Evolutionary conservation across 2,113 vertebrate genomes (phyloP).

Genomic region (Notechis scutatus): DNA sequence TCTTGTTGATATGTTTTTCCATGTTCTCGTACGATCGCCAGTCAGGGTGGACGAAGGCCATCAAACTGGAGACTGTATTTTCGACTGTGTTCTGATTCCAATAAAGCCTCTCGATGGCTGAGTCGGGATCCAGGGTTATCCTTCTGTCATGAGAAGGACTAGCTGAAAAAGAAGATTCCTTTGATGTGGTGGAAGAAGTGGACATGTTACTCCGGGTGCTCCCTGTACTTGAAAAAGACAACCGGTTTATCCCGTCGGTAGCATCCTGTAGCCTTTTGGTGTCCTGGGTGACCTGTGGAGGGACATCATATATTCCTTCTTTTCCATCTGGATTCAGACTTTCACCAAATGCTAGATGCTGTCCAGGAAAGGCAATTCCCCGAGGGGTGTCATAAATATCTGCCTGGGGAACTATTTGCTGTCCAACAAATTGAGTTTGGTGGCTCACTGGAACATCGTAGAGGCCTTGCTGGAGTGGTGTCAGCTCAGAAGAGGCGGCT

Average conservation of each 20-base stretch:
- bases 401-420: slow-evolving; percentile 60
- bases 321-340: slow-evolving; percentile 55
- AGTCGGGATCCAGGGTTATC: slow-evolving; percentile 79
- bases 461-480: slow-evolving; percentile 61
- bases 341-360: slow-evolving; percentile 59
- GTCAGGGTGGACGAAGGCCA: slow-evolving; percentile 73
- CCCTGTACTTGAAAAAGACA: slow-evolving; percentile 93
- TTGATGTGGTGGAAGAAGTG: slow-evolving; percentile 86
- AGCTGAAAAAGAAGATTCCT: slow-evolving; percentile 79
- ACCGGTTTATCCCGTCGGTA: slow-evolving; percentile 86
- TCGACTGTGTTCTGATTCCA: slow-evolving; percentile 82
- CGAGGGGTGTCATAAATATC: slow-evolving; percentile 90
- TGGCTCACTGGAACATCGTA: slow-evolving; percentile 77
- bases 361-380: slow-evolving; percentile 70
- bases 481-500: slow-evolving; percentile 49
- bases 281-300: slow-evolving; percentile 71
- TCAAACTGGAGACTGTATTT: slow-evolving; percentile 70
- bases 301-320: slow-evolving; percentile 86
- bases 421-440: slow-evolving; percentile 58
- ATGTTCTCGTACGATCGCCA: slow-evolving; percentile 85
- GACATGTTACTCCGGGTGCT: slow-evolving; percentile 95
- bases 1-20: slow-evolving; percentile 84
- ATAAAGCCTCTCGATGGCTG: slow-evolving; percentile 80
- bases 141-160: slow-evolving; percentile 70
- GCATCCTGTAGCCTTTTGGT: slow-evolving; percentile 72